Evolutionary conservation across 2,113 vertebrate genomes (phyloP).

Genomic region (Rhinichthys klamathensis): DNA sequence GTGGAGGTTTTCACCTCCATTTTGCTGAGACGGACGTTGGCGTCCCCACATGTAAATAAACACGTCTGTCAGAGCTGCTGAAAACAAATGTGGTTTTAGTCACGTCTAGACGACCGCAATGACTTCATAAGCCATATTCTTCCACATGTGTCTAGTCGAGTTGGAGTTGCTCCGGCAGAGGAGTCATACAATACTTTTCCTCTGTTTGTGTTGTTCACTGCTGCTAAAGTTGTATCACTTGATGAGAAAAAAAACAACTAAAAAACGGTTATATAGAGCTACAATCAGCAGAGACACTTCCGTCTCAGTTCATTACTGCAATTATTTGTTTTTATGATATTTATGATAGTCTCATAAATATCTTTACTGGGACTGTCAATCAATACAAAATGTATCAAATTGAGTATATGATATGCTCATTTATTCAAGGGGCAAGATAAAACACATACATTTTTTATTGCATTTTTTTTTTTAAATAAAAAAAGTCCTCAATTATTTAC

Average conservation of each 20-base stretch:
- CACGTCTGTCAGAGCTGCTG: slow-evolving; percentile 44
- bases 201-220: neutral
- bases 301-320: too few species aligned
- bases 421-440: neutral
- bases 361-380: neutral
- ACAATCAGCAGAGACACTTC: neutral
- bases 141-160: slow-evolving; percentile 23
- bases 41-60: slow-evolving; percentile 56
- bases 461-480: neutral
- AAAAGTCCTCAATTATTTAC: neutral
- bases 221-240: neutral
- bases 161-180: neutral
- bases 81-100: slow-evolving; percentile 53
- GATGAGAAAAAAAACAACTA: neutral
- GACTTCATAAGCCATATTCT: slow-evolving; percentile 47
- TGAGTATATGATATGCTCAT: neutral
- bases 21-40: slow-evolving; percentile 36
- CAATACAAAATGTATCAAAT: neutral
- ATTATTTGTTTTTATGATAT: neutral
- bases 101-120: slow-evolving; percentile 57
- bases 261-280: neutral
- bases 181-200: neutral
- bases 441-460: neutral
- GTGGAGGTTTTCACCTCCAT: slow-evolving; percentile 10
- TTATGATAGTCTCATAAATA: neutral